These are phyloP conservation scores for Mayetiola destructor DNA, from an alignment of 2,888 invertebrate genomes.

Conservation along the genomic window DNA sequence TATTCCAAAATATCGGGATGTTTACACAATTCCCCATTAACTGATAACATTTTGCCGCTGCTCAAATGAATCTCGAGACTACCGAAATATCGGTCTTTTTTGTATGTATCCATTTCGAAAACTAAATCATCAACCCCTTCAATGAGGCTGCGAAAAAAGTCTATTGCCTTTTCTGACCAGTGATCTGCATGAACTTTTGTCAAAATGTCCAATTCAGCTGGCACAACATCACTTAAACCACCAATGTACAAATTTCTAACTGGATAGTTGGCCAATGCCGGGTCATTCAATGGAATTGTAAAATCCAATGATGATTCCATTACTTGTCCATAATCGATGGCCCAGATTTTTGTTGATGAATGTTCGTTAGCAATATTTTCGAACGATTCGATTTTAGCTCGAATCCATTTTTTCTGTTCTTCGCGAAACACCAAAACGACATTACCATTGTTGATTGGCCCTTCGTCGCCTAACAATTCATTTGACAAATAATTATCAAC, in stretches of 20 bases:
- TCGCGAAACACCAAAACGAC: neutral
- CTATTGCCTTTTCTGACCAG: neutral
- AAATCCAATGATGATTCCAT: neutral
- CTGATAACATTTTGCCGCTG: too few relatives aligned
- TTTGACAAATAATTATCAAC: neutral
- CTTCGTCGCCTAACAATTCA: neutral
- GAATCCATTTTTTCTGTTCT: neutral
- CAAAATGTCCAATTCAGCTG: neutral
- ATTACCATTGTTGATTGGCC: neutral
- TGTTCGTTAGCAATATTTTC: too few relatives aligned
- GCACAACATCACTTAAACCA: neutral
- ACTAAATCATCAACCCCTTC: neutral
- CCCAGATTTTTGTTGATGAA: neutral
- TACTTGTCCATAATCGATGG: conserved; percentile 1
- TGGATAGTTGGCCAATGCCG: neutral
- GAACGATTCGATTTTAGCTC: neutral
- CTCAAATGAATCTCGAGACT: neutral
- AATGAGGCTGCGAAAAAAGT: neutral
- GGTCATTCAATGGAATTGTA: neutral
- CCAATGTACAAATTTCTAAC: neutral
- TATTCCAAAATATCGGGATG: too few relatives aligned
- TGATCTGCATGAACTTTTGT: neutral
- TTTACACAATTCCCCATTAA: too few relatives aligned
- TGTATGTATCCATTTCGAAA: neutral
- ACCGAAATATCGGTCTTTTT: neutral